Base-by-base conservation (phyloP, 2,113 vertebrate species). In the Pangasianodon gigas region DNA sequence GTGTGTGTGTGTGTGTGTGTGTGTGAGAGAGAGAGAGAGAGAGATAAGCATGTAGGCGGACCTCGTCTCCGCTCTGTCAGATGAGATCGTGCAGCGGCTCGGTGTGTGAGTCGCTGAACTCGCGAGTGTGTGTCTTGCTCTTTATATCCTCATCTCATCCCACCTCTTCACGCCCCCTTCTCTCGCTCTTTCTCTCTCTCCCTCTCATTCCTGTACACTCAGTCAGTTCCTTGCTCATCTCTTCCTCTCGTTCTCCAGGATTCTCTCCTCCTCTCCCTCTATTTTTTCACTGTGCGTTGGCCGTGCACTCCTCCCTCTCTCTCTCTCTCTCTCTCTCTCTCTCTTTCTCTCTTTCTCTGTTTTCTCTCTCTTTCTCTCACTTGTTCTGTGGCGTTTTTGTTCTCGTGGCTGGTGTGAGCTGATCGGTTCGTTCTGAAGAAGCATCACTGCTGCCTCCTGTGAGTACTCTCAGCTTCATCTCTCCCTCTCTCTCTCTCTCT, bases 141-240 rank as follows among this genome's bases (percentile, higher is more conserved):
- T 91, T 85, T 75, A 83, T 85, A 85, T 94, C 86, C 87, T 91
- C 74, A 52, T 92, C 91, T 91, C 92, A 91, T 56, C 86, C 82
- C 14, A 11, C 85, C 90, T 75, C 13, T 75, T 81, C 80, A 0
- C 0, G 13, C 79, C 75, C 77, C 65, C 62, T 18, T 60, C 69
- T 65, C 60, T 84, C 74, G 74, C n/a, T 65, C 32, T 85, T 48
- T 88, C 75, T 84, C 84, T 82, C 88, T 85, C 80, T 56, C 69
- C 52, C 84, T 86, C 88, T 85, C 85, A 79, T 93, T 94, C 92
- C 92, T 92, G 90, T 62, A 56, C 51, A 51, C 62, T 75, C 65
- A 26, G 52, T 62, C 84, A n/a, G 69, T 91, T 91, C 91, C 77
- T 84, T 32, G 52, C 82, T 65, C 44, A n/a, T 11, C 89, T 91